phyloP scores from a whole-genome alignment of 2,888 invertebrate species.

The Dendrolimus pini region DNA sequence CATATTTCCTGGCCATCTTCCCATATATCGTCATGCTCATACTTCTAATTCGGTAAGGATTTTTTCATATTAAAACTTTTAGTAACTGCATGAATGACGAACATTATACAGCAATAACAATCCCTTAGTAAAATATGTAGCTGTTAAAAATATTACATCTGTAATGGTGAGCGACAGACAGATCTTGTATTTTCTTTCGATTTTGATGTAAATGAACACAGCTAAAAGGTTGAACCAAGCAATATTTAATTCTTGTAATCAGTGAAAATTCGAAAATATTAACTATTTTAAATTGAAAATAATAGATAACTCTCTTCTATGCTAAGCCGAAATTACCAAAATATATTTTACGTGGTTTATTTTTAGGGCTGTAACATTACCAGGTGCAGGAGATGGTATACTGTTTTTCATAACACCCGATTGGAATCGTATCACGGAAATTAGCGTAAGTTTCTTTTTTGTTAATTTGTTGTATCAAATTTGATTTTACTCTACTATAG shows the following conservation, averaged over 20 bases:
- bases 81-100: neutral
- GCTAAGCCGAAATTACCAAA: no score
- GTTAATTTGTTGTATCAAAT: neutral
- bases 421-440: slow-evolving; percentile 83
- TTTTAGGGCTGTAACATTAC: slow-evolving; percentile 77
- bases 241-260: no score
- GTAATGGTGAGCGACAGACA: no score
- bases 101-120: slow-evolving; percentile 1
- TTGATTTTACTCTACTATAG: neutral
- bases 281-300: no score
- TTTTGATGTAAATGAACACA: no score
- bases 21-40: slow-evolving; percentile 87
- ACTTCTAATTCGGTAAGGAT: slow-evolving; percentile 77
- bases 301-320: no score
- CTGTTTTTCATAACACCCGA: slow-evolving; percentile 87
- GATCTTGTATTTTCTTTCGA: no score
- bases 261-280: no score
- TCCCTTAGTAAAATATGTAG: neutral
- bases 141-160: no score
- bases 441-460: slow-evolving; percentile 64
- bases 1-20: slow-evolving; percentile 92
- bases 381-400: slow-evolving; percentile 85
- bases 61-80: neutral
- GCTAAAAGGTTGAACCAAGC: no score
- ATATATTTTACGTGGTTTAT: neutral